Evolutionary conservation across 1,140 invertebrate species (phyloP).

Genomic region (Euura saliciscinereae): DNA sequence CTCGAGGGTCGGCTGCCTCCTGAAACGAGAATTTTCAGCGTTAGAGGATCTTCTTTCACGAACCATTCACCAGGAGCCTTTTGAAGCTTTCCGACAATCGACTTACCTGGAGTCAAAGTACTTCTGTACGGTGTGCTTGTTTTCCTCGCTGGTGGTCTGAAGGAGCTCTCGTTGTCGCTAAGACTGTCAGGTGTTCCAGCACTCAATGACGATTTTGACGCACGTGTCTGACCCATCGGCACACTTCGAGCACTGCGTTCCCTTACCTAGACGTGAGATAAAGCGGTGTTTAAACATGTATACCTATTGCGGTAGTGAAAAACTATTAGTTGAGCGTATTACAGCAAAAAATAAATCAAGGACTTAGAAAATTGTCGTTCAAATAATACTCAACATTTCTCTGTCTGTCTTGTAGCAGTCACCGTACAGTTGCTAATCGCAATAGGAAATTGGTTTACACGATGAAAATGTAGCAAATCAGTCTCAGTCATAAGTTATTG

Average conservation of each 20-base stretch:
- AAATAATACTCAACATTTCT: background rate
- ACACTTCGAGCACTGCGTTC: conserved; percentile 85
- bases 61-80: background rate
- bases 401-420: no score
- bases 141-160: conserved; percentile 57
- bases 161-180: conserved; percentile 84
- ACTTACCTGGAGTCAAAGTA: conserved; percentile 61
- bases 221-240: conserved; percentile 76
- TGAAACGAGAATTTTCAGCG: conserved; percentile 23
- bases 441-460: no score
- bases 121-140: conserved; percentile 53
- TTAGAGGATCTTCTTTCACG: conserved; percentile 14
- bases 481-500: no score
- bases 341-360: background rate
- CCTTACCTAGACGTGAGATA: conserved; percentile 72
- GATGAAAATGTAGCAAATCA: no score
- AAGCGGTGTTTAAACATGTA: background rate
- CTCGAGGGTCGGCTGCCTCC: conserved; percentile 53
- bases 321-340: background rate
- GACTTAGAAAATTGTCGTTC: background rate
- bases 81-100: background rate
- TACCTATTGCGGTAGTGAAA: background rate
- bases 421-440: no score
- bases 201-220: conserved; percentile 74
- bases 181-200: conserved; percentile 85